Conservation (phyloP, 2,797 vertebrate genomes). For the Danio jaintianensis region DNA sequence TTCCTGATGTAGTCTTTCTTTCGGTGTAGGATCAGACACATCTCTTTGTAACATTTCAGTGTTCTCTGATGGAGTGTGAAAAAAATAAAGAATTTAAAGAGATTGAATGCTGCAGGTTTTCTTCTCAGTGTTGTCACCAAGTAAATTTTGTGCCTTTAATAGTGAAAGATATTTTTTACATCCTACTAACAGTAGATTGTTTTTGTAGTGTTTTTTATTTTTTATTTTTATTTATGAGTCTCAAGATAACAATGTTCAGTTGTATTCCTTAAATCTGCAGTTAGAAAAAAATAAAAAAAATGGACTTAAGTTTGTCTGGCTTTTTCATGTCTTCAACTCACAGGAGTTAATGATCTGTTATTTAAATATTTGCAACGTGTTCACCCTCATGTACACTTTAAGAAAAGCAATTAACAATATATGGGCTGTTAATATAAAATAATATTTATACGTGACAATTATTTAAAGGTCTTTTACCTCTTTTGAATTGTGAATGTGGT, state of each 20-base stretch:
- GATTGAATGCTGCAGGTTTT: constrained; percentile 98
- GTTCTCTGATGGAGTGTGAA: constrained; percentile 95
- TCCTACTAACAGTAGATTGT: constrained; percentile 98
- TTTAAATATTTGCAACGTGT: not conserved
- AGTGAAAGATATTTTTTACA: constrained; percentile 95
- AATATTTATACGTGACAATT: too few species aligned
- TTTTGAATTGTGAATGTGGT: too few species aligned
- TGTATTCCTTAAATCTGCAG: constrained; percentile 98
- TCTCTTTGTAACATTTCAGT: constrained; percentile 97
- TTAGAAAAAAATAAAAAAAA: constrained; percentile 88
- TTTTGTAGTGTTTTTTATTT: constrained; percentile 77
- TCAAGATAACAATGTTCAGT: constrained; percentile 97
- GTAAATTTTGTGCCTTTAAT: constrained; percentile 99
- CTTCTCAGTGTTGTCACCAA: constrained; percentile 98
- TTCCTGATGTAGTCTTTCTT: constrained; percentile 81
- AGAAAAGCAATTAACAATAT: too few species aligned
- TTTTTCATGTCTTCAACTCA: constrained; percentile 60
- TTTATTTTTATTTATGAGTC: constrained; percentile 99
- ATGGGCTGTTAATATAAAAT: too few species aligned
- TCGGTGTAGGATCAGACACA: constrained; percentile 91
- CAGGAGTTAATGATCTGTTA: not conserved
- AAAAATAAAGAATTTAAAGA: constrained; percentile 82
- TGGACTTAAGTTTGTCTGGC: constrained; percentile 87
- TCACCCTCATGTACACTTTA: not conserved
- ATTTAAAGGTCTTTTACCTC: too few species aligned